Conservation (phyloP, 2,888 invertebrate species). For the Adineta ricciae region DNA sequence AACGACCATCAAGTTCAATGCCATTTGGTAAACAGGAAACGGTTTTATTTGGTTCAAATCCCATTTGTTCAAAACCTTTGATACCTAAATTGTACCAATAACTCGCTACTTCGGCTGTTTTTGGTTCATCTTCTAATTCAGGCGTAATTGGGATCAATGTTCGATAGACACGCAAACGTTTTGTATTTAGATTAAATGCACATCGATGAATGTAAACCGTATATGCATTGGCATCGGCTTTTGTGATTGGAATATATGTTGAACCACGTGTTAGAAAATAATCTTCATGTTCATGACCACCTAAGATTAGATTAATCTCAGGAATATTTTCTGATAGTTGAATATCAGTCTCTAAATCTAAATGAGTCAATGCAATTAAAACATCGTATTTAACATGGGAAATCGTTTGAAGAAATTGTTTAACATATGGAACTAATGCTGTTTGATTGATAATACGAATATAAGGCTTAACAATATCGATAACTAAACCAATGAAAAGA, state of each 20-base stretch:
- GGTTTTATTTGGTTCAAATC: background rate
- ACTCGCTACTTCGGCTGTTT: background rate
- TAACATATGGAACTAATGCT: background rate
- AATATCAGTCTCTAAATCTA: background rate
- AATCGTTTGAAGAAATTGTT: background rate
- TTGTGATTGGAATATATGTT: background rate
- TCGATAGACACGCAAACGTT: background rate
- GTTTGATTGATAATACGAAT: background rate
- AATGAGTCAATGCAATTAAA: background rate
- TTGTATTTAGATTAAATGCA: background rate
- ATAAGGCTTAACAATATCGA: background rate
- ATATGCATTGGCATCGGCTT: slow-evolving; percentile 16
- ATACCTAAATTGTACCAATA: slow-evolving; percentile 7
- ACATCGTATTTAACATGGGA: background rate
- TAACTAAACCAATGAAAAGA: background rate
- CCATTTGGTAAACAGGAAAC: background rate
- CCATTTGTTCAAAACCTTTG: background rate
- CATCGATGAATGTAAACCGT: slow-evolving; percentile 17
- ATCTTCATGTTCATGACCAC: slow-evolving; percentile 23
- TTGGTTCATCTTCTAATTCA: background rate
- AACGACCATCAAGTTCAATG: background rate
- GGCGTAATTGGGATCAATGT: background rate
- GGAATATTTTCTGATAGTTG: background rate
- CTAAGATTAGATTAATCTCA: background rate
- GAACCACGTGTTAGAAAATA: background rate